Base-by-base conservation (phyloP, 2,888 invertebrate species). In the Carcina quercana region DNA sequence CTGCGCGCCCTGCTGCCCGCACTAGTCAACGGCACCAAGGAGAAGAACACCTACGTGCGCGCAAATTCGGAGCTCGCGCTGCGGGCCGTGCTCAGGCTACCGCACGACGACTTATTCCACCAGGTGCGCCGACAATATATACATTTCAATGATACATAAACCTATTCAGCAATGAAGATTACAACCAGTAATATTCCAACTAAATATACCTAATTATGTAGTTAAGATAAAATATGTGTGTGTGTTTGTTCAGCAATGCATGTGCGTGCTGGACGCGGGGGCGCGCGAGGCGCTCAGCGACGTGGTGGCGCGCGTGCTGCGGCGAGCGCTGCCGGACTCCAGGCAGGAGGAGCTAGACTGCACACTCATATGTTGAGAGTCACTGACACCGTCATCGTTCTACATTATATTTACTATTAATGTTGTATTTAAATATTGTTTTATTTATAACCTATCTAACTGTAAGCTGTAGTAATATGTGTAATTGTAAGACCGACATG, bases 1-100 rank as follows among this genome's bases (percentile, higher is more conserved):
- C 84, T 94, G 43, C 93, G 90, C 62, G 82, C 90, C 30, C 78
- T 95, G 43, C 85, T 98, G 45, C 97, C 98, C 0, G 94, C 95
- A 79, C 85, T 98, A 50, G 97, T 98, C 30, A 98, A 97, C 83
- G 98, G 98, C 42, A 97, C 97, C 37, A 98, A 98, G 85, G 98
- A 98, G 83, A 98, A 97, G 84, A 98, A 98, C 80, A 91, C 95
- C 28, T 93, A 95, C 63, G 98, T 98, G 24, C 93, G 95, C 71
- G 92, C 95, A 22, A 95, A 95, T 79, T 94, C 97, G 22, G 98
- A 98, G 86, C 88, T 93, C 42, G 97, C 97, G 5, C 86, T 98
- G 29, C 90, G 97, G 28, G 90, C 94, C 30, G 88, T 97, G 46
- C 87, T 98, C 46, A 88, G 91, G 37, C 85, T 98, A 45, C 88